Evolutionary conservation across 2,888 invertebrate species (phyloP).

Genomic region (Acanthosoma haemorrhoidale): DNA sequence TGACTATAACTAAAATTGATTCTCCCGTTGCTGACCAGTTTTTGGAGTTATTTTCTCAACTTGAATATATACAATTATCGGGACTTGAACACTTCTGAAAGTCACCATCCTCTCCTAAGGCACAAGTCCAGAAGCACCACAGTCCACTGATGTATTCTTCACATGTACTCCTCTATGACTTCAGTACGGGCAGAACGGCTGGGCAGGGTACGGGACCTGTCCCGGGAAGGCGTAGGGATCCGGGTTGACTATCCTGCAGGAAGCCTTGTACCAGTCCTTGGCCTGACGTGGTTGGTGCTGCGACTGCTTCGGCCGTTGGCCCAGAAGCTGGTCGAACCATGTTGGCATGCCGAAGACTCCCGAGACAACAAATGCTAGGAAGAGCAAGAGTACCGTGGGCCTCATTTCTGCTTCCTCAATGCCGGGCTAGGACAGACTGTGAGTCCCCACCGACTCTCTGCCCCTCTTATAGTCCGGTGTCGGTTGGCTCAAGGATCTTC

Average conservation of each 20-base stretch:
- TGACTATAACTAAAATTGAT: too few relatives aligned
- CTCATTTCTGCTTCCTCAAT: slow-evolving; percentile 16
- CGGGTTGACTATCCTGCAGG: slow-evolving; percentile 62
- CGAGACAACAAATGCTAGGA: not conserved
- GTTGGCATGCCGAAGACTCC: not conserved
- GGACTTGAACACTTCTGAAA: too few relatives aligned
- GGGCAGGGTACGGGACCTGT: slow-evolving; percentile 52
- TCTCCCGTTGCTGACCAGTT: too few relatives aligned
- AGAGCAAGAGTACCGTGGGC: slow-evolving; percentile 8
- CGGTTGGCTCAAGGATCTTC: not conserved
- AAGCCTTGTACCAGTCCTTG: slow-evolving; percentile 56
- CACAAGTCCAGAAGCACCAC: too few relatives aligned
- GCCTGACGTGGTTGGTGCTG: slow-evolving; percentile 18
- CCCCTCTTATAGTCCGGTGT: slow-evolving; percentile 20
- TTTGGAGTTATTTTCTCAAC: too few relatives aligned
- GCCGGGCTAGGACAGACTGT: not conserved
- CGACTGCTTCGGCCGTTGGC: not conserved
- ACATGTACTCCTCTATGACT: too few relatives aligned
- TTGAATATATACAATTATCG: too few relatives aligned
- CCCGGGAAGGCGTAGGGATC: slow-evolving; percentile 57
- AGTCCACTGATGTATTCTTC: not conserved
- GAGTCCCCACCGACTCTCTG: not conserved
- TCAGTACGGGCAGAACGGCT: slow-evolving; percentile 59
- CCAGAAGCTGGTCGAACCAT: slow-evolving; percentile 9
- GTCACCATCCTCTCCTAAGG: too few relatives aligned